Evolutionary conservation across 2,888 invertebrate species (phyloP).

Genomic region (Lasioglossum malachurum): DNA sequence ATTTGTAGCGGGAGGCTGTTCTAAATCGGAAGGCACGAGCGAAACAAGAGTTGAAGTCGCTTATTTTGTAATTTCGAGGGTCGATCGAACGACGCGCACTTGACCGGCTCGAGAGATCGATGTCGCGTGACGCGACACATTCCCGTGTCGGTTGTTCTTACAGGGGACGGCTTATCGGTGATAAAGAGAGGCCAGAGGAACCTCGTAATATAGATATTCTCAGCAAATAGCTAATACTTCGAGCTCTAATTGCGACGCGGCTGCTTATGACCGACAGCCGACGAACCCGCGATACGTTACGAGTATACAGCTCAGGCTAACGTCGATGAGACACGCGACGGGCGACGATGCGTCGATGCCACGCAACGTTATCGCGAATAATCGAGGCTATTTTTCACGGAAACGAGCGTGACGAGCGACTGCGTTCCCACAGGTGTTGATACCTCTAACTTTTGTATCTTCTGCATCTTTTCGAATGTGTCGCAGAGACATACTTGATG

Average conservation of each 20-base stretch:
- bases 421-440: neutral
- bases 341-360: neutral
- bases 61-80: neutral
- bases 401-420: neutral
- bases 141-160: neutral
- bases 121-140: constrained; percentile 6
- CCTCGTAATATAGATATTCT: neutral
- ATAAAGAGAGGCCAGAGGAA: neutral
- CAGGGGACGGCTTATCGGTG: neutral
- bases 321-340: neutral
- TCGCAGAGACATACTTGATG: neutral
- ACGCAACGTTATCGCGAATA: neutral
- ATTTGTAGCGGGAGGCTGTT: neutral
- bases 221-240: neutral
- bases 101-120: neutral
- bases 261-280: constrained; percentile 1
- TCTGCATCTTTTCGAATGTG: neutral
- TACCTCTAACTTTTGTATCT: neutral
- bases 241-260: neutral
- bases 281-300: neutral
- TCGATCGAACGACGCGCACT: neutral
- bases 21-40: neutral
- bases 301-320: neutral
- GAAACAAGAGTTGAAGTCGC: neutral
- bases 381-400: neutral